Evolutionary conservation across 2,113 vertebrate species (phyloP).

Genomic region (Psilopogon haemacephalus): DNA sequence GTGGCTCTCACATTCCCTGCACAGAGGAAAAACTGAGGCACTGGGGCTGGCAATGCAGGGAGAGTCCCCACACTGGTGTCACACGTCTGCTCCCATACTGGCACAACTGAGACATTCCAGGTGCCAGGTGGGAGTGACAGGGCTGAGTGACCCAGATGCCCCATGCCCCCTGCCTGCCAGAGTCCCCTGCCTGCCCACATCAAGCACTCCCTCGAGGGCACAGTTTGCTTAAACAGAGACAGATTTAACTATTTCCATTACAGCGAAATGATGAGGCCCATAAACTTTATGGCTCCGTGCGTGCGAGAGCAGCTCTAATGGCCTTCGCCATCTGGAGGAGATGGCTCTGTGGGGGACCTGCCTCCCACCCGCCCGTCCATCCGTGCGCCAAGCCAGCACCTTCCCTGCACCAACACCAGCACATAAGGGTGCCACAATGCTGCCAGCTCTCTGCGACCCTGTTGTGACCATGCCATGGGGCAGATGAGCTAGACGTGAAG

Average conservation of each 20-base stretch:
- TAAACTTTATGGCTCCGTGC: constrained; percentile 69
- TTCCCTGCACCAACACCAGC: not conserved
- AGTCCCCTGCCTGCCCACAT: not conserved
- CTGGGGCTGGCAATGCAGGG: not conserved
- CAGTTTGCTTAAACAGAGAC: constrained; percentile 73
- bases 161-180: not conserved
- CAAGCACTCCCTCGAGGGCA: constrained; percentile 47
- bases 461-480: not conserved
- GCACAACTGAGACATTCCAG: fast-evolving
- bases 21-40: not conserved
- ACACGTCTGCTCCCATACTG: not conserved
- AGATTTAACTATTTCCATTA: constrained; percentile 76
- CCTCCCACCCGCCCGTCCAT: not conserved
- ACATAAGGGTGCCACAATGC: fast-evolving
- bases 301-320: constrained; percentile 58
- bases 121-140: not conserved
- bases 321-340: constrained; percentile 70
- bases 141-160: not conserved
- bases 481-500: not conserved
- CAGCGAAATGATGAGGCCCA: constrained; percentile 72
- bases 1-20: not conserved
- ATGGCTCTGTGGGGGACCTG: constrained; percentile 33
- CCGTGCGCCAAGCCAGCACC: not conserved
- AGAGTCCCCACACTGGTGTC: not conserved
- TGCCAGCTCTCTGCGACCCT: fast-evolving